phyloP scores from a whole-genome alignment of 2,797 vertebrate species.

The Phrynocephalus vlangalii region DNA sequence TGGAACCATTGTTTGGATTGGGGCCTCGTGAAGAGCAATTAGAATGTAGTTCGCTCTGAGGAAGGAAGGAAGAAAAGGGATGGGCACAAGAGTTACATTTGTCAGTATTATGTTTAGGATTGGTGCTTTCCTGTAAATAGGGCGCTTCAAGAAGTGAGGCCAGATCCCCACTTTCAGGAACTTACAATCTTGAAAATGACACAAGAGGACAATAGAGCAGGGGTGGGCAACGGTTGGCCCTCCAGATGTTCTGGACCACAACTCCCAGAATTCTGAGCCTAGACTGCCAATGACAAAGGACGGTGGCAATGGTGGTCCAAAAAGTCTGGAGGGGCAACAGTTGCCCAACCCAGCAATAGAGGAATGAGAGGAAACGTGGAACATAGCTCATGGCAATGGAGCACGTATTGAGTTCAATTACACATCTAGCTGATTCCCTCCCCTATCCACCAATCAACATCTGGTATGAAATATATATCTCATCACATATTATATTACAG shows the following conservation, averaged over 20 bases:
- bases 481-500: no score
- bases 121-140: neutral
- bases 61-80: slow-evolving; percentile 11
- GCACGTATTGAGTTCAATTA: neutral
- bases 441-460: no score
- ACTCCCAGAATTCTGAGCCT: no score
- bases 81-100: neutral
- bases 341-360: no score
- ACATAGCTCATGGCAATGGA: neutral
- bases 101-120: neutral
- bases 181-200: neutral
- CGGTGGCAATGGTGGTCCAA: no score
- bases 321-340: no score
- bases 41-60: slow-evolving; percentile 90
- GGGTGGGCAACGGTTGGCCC: no score
- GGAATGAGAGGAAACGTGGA: neutral
- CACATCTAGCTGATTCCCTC: neutral
- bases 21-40: slow-evolving; percentile 85
- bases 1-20: slow-evolving; percentile 79
- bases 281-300: no score
- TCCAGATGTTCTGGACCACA: no score
- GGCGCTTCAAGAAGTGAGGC: neutral
- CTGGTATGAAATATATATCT: no score
- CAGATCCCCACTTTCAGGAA: neutral
- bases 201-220: neutral